A percentile compares a stretch with the other conserved stretches of the same genome.
phyloP scores from a whole-genome alignment of 2,113 vertebrate species.

The Crotalus helleri region DNA sequence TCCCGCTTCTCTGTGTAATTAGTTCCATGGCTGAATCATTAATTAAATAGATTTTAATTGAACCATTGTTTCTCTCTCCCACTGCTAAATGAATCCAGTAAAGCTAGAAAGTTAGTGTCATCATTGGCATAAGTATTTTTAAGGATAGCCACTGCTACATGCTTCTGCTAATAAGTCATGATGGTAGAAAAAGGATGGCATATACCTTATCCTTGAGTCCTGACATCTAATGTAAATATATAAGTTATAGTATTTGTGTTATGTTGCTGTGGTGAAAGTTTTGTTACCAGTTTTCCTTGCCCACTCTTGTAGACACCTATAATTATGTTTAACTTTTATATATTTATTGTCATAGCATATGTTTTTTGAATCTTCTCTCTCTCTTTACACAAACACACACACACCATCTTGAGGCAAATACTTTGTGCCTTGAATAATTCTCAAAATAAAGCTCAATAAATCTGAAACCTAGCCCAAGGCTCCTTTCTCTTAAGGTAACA shows the following conservation, averaged over 20 bases:
- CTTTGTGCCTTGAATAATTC: not conserved
- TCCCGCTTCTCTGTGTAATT: not conserved
- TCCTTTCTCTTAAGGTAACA: not conserved
- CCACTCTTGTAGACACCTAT: not conserved
- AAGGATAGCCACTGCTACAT: not conserved
- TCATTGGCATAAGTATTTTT: too few relatives aligned
- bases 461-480: not conserved
- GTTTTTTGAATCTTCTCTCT: not conserved
- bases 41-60: not conserved
- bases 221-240: not conserved
- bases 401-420: not conserved
- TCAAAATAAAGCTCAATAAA: not conserved
- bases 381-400: not conserved
- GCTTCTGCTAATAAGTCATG: not conserved
- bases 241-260: not conserved
- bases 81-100: not conserved
- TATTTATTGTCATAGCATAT: not conserved
- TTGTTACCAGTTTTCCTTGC: not conserved
- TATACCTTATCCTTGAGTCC: not conserved
- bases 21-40: not conserved
- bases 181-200: not conserved
- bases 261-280: not conserved
- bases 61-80: not conserved
- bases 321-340: not conserved
- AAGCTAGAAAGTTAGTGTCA: not conserved